A percentile compares a stretch with the other conserved stretches of the same genome.
These are phyloP conservation scores for Heteromyza rotundicornis DNA, from an alignment of 2,888 invertebrate genomes.

Conservation along the genomic window DNA sequence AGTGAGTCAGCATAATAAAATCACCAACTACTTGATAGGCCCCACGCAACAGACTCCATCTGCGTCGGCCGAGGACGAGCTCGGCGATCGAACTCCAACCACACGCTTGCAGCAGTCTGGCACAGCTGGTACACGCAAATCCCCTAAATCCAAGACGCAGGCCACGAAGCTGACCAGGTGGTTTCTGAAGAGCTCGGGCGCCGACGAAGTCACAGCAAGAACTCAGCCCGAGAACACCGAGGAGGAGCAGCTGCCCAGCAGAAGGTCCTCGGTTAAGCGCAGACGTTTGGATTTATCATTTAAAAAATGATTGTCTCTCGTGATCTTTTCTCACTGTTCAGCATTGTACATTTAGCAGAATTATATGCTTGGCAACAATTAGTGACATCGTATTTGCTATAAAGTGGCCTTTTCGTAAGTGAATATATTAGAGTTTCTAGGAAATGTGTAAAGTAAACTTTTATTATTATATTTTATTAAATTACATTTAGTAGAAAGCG, in stretches of 20 bases:
- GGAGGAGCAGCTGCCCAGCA: too few relatives aligned
- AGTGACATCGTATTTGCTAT: too few relatives aligned
- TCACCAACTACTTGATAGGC: slow-evolving; percentile 57
- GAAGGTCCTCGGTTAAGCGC: slow-evolving; percentile 24
- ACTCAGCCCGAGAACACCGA: not conserved
- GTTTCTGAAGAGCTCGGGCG: slow-evolving; percentile 35
- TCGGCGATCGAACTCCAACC: slow-evolving; percentile 27
- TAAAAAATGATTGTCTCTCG: slow-evolving; percentile 26
- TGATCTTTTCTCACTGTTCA: too few relatives aligned
- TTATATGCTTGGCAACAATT: too few relatives aligned
- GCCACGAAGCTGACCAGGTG: slow-evolving; percentile 57
- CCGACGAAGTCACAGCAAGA: too few relatives aligned
- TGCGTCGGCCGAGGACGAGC: not conserved
- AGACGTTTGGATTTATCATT: slow-evolving; percentile 38
- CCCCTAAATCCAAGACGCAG: slow-evolving; percentile 52
- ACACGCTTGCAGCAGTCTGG: slow-evolving; percentile 17
- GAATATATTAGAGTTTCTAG: too few relatives aligned
- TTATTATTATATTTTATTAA: too few relatives aligned
- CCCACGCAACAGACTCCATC: slow-evolving; percentile 31
- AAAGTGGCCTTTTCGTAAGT: too few relatives aligned
- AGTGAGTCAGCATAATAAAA: slow-evolving; percentile 48
- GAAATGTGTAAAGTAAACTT: too few relatives aligned
- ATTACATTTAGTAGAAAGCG: too few relatives aligned
- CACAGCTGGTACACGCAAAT: slow-evolving; percentile 43
- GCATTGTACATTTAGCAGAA: too few relatives aligned